Base-by-base conservation (phyloP, 2,888 invertebrate species). In the Unio delphinus region DNA sequence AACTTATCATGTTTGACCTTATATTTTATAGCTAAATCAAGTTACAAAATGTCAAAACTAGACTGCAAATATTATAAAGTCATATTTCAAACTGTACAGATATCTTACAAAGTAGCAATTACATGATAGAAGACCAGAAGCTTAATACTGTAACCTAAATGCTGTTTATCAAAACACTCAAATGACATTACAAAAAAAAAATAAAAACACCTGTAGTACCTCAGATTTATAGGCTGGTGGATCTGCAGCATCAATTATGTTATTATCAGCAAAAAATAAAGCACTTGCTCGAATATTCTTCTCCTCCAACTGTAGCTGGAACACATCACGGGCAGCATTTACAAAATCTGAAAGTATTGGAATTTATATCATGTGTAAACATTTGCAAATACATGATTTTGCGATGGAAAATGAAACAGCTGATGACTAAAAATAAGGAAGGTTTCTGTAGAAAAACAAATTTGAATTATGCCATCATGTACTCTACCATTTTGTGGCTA, bases 261-360 rank as follows among this genome's bases (percentile, higher is more conserved):
- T 79, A 68, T 68, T 69, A 5, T 78, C 76, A 45, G 80, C 77
- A 78, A 78, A 77, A 68, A 79, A 67, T 78, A 79, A 79, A n/a
- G 80, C 77, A 56, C 79, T 73, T 34, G 75, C 69, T 61, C 72
- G 74, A 26, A 81, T 73, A 56, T 79, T 78, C 30, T 79, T 73
- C 55, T 78, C 75, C 65, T 81, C 76, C 55, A 87, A 72, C 65
- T 88, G 83, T 34, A 72, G 60, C 18, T 78, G 76, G 72, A 87
- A 88, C 64, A 87, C 75, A 15, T 82, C 76, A 55, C 80, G 76
- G 8, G 84, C 86, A 28, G 80, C 83, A 17, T 78, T 73, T 6
- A 87, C 85, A 82, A 87, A 87, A 64, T 87, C 87, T 86, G 75
- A 23, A 75, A 79, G 55, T 61, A 61, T 64, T 57, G 55, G 55